These are phyloP conservation scores for Helleia helle DNA, from an alignment of 2,888 invertebrate species.

Conservation along the genomic window DNA sequence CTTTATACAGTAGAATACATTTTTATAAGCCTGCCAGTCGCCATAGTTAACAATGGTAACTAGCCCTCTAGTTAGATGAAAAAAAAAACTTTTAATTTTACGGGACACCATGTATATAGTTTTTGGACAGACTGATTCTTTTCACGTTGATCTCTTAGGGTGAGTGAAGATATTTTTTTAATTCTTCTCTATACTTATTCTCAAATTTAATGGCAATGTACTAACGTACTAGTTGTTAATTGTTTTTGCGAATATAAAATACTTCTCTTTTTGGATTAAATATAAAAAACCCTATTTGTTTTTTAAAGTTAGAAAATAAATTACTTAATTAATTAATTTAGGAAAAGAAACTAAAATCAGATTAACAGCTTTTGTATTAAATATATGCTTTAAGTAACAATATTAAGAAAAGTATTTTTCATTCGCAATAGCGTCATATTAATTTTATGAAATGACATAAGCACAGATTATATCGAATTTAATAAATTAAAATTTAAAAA, in stretches of 20 bases:
- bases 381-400: no score
- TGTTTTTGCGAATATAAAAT: conserved; percentile 2
- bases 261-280: background rate
- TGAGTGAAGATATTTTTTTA: conserved; percentile 1
- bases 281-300: background rate
- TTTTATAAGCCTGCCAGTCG: no score
- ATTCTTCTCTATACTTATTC: background rate
- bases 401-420: background rate
- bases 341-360: background rate
- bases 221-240: conserved; percentile 2
- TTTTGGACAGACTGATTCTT: conserved; percentile 1
- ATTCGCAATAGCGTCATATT: conserved; percentile 1
- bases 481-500: conserved; percentile 10
- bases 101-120: background rate
- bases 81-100: no score
- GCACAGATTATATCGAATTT: conserved; percentile 7
- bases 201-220: background rate
- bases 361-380: background rate
- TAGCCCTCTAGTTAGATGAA: no score
- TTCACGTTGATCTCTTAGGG: conserved; percentile 1
- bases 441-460: background rate
- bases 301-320: background rate
- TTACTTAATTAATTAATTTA: background rate
- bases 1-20: no score
- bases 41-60: no score